Evolutionary conservation across 2,888 invertebrate genomes (phyloP).

Genomic region (Microplitis deprimator): DNA sequence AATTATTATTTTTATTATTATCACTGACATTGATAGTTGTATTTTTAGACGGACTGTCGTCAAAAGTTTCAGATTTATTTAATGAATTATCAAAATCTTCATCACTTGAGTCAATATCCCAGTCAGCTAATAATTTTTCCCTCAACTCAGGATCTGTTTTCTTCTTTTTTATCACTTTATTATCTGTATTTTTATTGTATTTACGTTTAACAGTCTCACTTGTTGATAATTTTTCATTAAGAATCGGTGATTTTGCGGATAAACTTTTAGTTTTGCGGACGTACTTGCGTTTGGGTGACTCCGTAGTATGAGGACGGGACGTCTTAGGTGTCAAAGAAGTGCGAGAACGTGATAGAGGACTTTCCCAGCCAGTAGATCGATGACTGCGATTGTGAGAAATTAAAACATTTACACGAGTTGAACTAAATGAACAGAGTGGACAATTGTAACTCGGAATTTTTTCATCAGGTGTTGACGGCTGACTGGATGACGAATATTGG

Average conservation of each 20-base stretch:
- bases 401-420: slow-evolving; percentile 81
- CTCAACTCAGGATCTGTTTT: slow-evolving; percentile 79
- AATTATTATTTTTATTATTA: slow-evolving; percentile 29
- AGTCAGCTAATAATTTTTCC: slow-evolving; percentile 82
- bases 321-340: slow-evolving; percentile 44
- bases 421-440: slow-evolving; percentile 78
- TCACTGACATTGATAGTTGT: slow-evolving; percentile 37
- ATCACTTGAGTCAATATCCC: slow-evolving; percentile 79
- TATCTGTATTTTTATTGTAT: slow-evolving; percentile 60
- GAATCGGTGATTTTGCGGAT: slow-evolving; percentile 50
- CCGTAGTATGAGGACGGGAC: slow-evolving; percentile 4
- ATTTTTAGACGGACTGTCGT: slow-evolving; percentile 40
- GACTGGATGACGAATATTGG: slow-evolving; percentile 71
- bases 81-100: slow-evolving; percentile 58
- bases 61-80: slow-evolving; percentile 53
- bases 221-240: slow-evolving; percentile 61
- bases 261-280: slow-evolving; percentile 69
- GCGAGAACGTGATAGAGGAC: slow-evolving; percentile 53
- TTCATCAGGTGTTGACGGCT: slow-evolving; percentile 55
- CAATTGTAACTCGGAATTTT: slow-evolving; percentile 73
- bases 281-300: slow-evolving; percentile 69
- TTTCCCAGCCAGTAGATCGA: slow-evolving; percentile 70
- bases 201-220: slow-evolving; percentile 65
- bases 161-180: slow-evolving; percentile 68
- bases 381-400: slow-evolving; percentile 83